Conservation (phyloP, 2,797 vertebrate species). For the Molothrus ater region DNA sequence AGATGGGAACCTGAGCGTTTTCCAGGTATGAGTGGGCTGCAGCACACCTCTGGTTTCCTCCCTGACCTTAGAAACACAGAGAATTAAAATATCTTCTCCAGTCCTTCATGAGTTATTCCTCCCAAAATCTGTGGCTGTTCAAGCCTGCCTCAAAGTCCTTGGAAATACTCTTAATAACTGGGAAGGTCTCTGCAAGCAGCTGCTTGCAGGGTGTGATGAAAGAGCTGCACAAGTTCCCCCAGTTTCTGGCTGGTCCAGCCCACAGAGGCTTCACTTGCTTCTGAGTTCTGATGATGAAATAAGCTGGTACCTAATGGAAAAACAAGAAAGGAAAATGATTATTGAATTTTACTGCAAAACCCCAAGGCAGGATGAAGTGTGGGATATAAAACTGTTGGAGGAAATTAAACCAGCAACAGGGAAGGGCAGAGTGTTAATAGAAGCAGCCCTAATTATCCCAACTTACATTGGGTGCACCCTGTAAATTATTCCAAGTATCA, state of each 20-base stretch:
- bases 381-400: constrained; percentile 45
- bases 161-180: not conserved
- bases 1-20: not conserved
- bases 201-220: not conserved
- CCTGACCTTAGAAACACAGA: not conserved
- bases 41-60: not conserved
- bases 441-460: constrained; percentile 68
- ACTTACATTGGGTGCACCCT: constrained; percentile 47
- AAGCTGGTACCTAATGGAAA: constrained; percentile 26
- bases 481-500: constrained; percentile 56
- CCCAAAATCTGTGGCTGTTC: not conserved
- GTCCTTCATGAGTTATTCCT: not conserved
- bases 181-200: not conserved
- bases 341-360: constrained; percentile 64
- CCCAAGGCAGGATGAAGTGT: constrained; percentile 41
- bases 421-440: constrained; percentile 63
- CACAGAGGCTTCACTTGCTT: not conserved
- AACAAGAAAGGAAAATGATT: constrained; percentile 63
- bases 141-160: not conserved
- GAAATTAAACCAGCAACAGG: constrained; percentile 67
- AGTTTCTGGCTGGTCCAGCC: not conserved
- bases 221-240: not conserved
- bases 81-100: not conserved
- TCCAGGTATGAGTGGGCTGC: not conserved
- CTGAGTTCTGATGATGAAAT: constrained; percentile 13